Conservation (phyloP, 2,113 vertebrate species). For the Stigmatopora argus region DNA sequence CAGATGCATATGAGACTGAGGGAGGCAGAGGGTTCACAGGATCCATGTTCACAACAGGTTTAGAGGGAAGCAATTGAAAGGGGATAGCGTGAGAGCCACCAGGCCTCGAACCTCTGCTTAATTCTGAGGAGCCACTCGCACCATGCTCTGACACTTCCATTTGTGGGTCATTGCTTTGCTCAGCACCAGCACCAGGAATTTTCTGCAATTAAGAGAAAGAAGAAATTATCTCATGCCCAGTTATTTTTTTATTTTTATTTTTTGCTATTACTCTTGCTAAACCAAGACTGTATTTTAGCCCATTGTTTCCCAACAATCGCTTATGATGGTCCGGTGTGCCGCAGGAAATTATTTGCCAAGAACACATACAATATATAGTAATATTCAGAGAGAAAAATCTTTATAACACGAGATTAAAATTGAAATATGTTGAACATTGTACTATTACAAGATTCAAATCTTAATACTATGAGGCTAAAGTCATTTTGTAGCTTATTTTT, state of each 20-base stretch:
- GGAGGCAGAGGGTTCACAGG: background rate
- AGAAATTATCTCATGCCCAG: background rate
- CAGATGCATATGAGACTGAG: conserved; percentile 3
- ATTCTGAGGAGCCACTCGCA: background rate
- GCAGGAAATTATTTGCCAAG: no score
- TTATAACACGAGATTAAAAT: no score
- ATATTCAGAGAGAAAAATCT: no score
- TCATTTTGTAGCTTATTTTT: no score
- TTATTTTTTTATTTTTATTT: no score
- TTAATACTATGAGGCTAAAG: no score
- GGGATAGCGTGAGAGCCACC: background rate
- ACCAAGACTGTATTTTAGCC: background rate
- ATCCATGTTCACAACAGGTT: conserved; percentile 32
- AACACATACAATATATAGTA: no score
- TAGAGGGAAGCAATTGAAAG: conserved; percentile 26
- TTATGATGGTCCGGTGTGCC: no score
- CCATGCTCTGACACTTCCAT: background rate
- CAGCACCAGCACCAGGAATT: background rate
- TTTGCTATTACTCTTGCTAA: background rate
- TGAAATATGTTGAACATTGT: no score
- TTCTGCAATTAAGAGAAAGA: conserved; percentile 24
- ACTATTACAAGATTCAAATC: no score
- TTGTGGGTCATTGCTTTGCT: conserved; percentile 11
- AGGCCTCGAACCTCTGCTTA: conserved; percentile 12
- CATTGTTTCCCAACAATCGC: no score